Conservation (phyloP, 2,797 vertebrate species). For the Muscicapa striata region DNA sequence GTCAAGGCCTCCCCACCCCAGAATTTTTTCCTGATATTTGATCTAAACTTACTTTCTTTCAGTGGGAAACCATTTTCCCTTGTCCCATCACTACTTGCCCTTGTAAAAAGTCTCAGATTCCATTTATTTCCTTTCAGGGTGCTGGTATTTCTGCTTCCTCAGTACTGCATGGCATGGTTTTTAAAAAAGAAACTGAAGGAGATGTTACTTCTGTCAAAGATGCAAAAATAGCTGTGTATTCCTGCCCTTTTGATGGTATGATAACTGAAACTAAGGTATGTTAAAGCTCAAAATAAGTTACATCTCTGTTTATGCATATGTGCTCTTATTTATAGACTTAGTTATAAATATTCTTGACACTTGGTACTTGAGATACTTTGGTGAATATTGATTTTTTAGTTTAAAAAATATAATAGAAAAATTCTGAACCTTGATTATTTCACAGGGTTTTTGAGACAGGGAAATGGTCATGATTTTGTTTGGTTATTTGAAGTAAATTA, state of each 20-base stretch:
- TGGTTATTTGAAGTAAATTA: not conserved
- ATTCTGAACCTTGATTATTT: not conserved
- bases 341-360: conserved; percentile 9
- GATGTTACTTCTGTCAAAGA: conserved; percentile 94
- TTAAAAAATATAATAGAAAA: not conserved
- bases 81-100: not conserved
- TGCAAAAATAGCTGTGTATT: conserved; percentile 94
- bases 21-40: not conserved
- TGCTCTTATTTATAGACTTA: conserved; percentile 29
- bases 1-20: not conserved
- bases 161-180: conserved; percentile 96
- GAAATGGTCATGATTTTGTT: not conserved
- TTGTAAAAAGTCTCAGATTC: not conserved
- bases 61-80: not conserved
- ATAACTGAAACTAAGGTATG: conserved; percentile 97
- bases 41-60: not conserved
- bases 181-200: conserved; percentile 97
- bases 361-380: conserved; percentile 13
- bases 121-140: conserved; percentile 79
- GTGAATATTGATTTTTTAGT: conserved; percentile 12
- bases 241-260: conserved; percentile 96
- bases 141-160: conserved; percentile 90
- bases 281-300: conserved; percentile 8
- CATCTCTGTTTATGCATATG: not conserved
- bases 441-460: not conserved